Evolutionary conservation across 64 coral and sea anemone genomes (phyloP), one percentile per base, ranked within the genome.

Genomic region (Catalaphyllia jardinei): DNA sequence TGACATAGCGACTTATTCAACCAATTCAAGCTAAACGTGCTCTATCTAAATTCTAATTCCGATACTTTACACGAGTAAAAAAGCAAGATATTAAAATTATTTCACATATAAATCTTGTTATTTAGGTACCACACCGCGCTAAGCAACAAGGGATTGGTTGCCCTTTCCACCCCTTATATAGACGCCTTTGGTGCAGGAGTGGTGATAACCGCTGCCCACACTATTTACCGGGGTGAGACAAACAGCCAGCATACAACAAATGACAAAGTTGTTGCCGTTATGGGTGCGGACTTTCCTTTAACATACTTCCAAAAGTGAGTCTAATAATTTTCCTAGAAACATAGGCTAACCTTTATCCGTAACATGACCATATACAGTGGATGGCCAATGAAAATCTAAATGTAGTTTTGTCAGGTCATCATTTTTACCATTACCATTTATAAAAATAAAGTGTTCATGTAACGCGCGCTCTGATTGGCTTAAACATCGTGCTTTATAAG

Each of bases 231-330:
- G 2, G 86, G 86, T 14, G 61, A 84, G 25, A 10, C 31, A 10
- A 69, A 8, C 29, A 10, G 29, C 9, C 31, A 84, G 14, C 80
- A 84, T 24, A 84, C 33, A 4, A 25, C 61, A n/a, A 71, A 69
- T 13, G 75, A 71, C 15, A 18, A 90, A 52, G 77, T 90, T 14
- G 50, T 90, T 67, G 88, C 61, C n/a, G 88, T 90, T 27, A 16
- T 90, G 62, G 88, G 88, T n/a, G 77, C 77, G 3, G 88, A 90
- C 64, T 90, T 90, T 69, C 73, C 88, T 67, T 60, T 90, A 49
- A 35, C 75, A 49, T 90, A 80, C 31, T 82, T 90, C 46, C 77
- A 90, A 35, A 90, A 78, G 88, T 82, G 29, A 67, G 62, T 84
- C 24, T 60, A 6, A 42, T 31, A 46, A 10, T 9, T 74, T 35